These are phyloP conservation scores for Carassius carassius DNA, from an alignment of 2,113 vertebrate species.

Conservation along the genomic window DNA sequence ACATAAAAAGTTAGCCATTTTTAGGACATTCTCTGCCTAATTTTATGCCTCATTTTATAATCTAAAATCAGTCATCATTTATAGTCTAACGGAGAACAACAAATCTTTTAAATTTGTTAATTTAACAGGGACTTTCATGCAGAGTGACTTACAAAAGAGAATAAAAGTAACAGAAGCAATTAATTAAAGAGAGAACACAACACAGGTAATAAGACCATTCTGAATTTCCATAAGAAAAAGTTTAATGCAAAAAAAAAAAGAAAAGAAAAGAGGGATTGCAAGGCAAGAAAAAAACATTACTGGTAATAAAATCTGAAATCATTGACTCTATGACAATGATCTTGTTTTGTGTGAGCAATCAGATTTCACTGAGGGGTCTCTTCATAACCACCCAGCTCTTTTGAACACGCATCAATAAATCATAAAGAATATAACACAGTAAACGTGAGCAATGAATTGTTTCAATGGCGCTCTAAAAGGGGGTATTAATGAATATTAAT, in stretches of 20 bases:
- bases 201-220: neutral
- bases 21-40: neutral
- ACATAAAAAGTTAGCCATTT: neutral
- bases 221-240: neutral
- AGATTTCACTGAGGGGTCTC: slow-evolving; percentile 31
- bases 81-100: slow-evolving; percentile 7
- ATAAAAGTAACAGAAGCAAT: neutral
- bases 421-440: slow-evolving; percentile 68
- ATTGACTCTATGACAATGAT: neutral
- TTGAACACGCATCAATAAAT: slow-evolving; percentile 69
- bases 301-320: neutral
- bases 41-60: neutral
- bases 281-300: neutral
- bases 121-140: neutral
- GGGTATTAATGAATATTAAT: slow-evolving; percentile 77
- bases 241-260: neutral
- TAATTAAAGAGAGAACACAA: neutral
- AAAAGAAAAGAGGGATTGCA: neutral
- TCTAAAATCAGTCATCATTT: neutral
- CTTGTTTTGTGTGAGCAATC: slow-evolving; percentile 2
- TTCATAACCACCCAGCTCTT: slow-evolving; percentile 59
- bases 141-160: neutral
- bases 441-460: slow-evolving; percentile 71
- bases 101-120: neutral
- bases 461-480: slow-evolving; percentile 66